Evolutionary conservation across 2,888 invertebrate species (phyloP).

Genomic region (Cybosia mesomella): DNA sequence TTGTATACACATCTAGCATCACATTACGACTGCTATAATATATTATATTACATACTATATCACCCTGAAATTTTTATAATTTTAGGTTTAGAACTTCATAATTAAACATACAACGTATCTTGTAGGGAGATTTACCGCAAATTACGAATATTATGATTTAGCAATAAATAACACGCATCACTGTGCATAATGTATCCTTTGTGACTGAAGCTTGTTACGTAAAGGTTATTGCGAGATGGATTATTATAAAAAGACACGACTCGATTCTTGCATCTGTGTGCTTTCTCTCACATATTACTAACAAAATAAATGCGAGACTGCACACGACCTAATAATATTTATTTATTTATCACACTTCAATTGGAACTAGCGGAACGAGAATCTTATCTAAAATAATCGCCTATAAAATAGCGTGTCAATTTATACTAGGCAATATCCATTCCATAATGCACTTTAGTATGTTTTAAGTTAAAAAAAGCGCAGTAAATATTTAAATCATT

Average conservation of each 20-base stretch:
- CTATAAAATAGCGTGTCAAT: conserved; percentile 51
- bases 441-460: conserved; percentile 24
- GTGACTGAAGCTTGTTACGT: conserved; percentile 10
- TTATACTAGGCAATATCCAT: conserved; percentile 48
- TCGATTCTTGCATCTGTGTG: conserved; percentile 10
- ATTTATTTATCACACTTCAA: conserved; percentile 20
- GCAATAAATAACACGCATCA: conserved; percentile 9
- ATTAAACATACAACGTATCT: conserved; percentile 5
- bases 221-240: conserved; percentile 32
- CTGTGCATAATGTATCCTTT: not conserved
- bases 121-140: conserved; percentile 4
- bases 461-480: conserved; percentile 33
- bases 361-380: conserved; percentile 28
- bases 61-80: conserved; percentile 27
- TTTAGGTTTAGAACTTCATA: conserved; percentile 15
- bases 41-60: conserved; percentile 21
- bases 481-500: conserved; percentile 29
- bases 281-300: conserved; percentile 15
- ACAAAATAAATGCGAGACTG: conserved; percentile 20
- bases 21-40: conserved; percentile 11
- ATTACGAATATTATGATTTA: conserved; percentile 8
- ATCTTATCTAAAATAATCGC: conserved; percentile 40
- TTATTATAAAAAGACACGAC: conserved; percentile 36
- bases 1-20: conserved; percentile 17
- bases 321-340: conserved; percentile 21